Evolutionary conservation across 2,888 invertebrate species (phyloP).

Genomic region (Dascillus cervinus): DNA sequence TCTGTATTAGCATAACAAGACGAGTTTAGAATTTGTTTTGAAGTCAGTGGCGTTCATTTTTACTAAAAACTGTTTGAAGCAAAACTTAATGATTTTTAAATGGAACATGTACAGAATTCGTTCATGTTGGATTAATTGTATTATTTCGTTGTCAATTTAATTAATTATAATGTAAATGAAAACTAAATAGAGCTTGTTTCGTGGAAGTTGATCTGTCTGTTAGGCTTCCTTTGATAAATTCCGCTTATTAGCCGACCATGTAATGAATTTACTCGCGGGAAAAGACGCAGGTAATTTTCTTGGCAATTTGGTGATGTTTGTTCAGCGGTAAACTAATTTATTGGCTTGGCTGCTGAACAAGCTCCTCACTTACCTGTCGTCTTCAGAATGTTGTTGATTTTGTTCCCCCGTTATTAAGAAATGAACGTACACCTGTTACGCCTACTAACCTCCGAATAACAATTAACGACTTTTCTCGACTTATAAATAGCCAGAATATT

Average conservation of each 20-base stretch:
- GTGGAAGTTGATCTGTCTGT: conserved; percentile 6
- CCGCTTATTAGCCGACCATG: conserved; percentile 36
- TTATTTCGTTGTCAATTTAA: too few species aligned
- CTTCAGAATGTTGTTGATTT: conserved; percentile 20
- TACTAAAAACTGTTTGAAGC: too few species aligned
- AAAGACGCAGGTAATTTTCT: conserved; percentile 39
- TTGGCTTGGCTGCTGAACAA: conserved; percentile 25
- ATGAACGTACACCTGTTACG: conserved; percentile 23
- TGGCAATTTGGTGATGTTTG: conserved; percentile 40
- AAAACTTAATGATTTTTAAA: too few species aligned
- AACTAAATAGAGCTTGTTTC: too few species aligned
- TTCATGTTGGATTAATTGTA: too few species aligned
- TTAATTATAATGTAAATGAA: too few species aligned
- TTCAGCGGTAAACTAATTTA: conserved; percentile 33
- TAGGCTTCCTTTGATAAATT: conserved; percentile 23
- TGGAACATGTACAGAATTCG: too few species aligned
- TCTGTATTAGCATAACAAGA: conserved; percentile 32
- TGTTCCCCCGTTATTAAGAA: conserved; percentile 10
- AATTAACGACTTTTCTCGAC: conserved; percentile 22
- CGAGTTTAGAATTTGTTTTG: conserved; percentile 32
- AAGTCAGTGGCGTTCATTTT: conserved; percentile 10
- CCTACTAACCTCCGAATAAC: conserved; percentile 20
- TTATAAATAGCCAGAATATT: too few species aligned
- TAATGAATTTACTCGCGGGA: conserved; percentile 34
- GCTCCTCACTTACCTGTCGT: conserved; percentile 23